Conservation (phyloP, 2,888 invertebrate genomes). For the Hetaerina titia region DNA sequence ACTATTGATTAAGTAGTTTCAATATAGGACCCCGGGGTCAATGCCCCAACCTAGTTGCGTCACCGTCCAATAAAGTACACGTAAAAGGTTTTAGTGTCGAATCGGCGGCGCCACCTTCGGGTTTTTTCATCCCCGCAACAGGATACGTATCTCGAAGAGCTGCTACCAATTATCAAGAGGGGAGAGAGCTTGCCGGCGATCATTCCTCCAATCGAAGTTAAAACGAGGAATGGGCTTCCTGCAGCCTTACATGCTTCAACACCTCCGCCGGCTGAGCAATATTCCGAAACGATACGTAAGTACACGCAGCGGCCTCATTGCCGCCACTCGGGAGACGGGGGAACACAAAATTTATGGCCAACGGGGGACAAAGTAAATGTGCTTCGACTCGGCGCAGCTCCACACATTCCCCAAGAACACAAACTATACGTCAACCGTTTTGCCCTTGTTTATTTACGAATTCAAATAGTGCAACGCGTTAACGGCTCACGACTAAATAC, state of each 20-base stretch:
- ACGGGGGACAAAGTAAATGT: not conserved
- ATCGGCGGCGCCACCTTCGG: no score
- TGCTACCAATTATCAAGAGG: not conserved
- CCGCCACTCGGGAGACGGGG: no score
- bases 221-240: no score
- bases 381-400: not conserved
- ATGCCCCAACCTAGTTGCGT: not conserved
- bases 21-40: not conserved
- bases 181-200: not conserved
- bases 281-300: no score
- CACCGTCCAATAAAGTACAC: not conserved
- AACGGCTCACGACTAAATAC: not conserved
- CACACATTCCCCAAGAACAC: not conserved
- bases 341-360: no score
- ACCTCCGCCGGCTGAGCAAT: no score
- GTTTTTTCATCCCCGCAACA: no score
- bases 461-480: not conserved
- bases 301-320: no score
- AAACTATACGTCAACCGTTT: not conserved
- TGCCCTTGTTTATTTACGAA: not conserved
- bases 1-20: not conserved
- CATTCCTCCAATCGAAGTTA: no score
- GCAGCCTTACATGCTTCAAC: no score
- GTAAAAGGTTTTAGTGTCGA: not conserved
- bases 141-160: not conserved